Conservation (phyloP, 2,113 vertebrate genomes). For the Carassius auratus region DNA sequence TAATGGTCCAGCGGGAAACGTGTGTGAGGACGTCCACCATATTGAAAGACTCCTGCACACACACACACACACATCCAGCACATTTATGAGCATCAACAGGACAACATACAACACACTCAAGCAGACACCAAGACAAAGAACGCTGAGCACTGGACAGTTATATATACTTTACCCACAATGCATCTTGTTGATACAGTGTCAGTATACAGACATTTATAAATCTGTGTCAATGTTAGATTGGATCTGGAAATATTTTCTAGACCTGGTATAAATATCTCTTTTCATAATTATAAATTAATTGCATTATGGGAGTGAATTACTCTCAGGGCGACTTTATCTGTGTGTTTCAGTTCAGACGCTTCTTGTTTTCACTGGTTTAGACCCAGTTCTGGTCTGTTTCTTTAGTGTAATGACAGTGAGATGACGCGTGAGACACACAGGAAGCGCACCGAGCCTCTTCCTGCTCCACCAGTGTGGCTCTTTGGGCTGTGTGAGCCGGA, state of each 20-base stretch:
- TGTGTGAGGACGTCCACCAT: conserved; percentile 85
- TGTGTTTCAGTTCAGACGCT: background rate
- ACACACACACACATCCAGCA: too few relatives aligned
- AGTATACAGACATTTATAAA: background rate
- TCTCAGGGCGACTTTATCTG: too few relatives aligned
- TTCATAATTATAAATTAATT: too few relatives aligned
- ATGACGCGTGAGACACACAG: background rate
- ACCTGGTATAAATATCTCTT: background rate
- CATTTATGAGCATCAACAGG: too few relatives aligned
- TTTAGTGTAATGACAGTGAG: too few relatives aligned
- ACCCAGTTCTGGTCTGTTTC: background rate
- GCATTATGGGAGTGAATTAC: too few relatives aligned
- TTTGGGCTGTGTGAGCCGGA: conserved; percentile 87
- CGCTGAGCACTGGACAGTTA: too few relatives aligned
- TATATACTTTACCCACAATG: too few relatives aligned
- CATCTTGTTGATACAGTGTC: too few relatives aligned
- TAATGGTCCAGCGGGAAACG: conserved; percentile 93
- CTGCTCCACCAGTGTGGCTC: conserved; percentile 98
- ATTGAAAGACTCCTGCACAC: conserved; percentile 81
- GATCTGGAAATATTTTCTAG: background rate
- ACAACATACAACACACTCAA: too few relatives aligned
- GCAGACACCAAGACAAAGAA: too few relatives aligned
- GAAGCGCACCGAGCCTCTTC: conserved; percentile 86
- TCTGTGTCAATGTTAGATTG: background rate
- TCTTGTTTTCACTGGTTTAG: background rate